Base-by-base conservation (phyloP, 2,888 invertebrate species). In the Tenthredo distinguenda region DNA sequence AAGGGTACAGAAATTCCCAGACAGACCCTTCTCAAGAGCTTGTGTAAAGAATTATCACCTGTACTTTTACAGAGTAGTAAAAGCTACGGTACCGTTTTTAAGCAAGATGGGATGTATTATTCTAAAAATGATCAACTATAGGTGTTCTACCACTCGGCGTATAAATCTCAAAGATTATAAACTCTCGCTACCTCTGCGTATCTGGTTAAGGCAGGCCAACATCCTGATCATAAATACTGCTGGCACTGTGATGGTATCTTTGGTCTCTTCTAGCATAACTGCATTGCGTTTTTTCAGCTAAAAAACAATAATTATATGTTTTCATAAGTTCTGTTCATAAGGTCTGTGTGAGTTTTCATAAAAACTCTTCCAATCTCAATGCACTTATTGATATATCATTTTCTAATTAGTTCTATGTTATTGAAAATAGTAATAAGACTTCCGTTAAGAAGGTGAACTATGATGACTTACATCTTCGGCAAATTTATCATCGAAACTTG, bases 171-270 rank as follows among this genome's bases (percentile, higher is more conserved):
- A 74, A 84, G 88, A 90, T 90, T 88, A 91, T 89, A 90, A 90
- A 88, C 88, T 90, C 89, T 91, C 90, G 89, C 91, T 92, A 93
- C 94, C 94, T 93, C 95, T 94, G 88, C 96, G 94, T 90, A 96
- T 95, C 88, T 96, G 95, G 93, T 96, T 96, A 87, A 96, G 94
- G 90, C 96, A 96, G 65, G 96, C 96, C 91, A 96, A 92, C 96
- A 96, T 96, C 90, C 96, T 94, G 88, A 98, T 96, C 97, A 98
- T 97, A 92, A 98, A 97, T 83, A 97, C 96, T 26, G 98, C 97
- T 50, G 98, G 98, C 84, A 98, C 97, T 40, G 98, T 98, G 87
- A 98, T 97, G 1, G 98, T 98, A 91, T 98, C 97, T 92, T 96
- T 95, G 26, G 98, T 97, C 94, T 98, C 97, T 93, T 97, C 97